Conservation (phyloP, 2,888 invertebrate genomes). For the Drosophila atripex region DNA sequence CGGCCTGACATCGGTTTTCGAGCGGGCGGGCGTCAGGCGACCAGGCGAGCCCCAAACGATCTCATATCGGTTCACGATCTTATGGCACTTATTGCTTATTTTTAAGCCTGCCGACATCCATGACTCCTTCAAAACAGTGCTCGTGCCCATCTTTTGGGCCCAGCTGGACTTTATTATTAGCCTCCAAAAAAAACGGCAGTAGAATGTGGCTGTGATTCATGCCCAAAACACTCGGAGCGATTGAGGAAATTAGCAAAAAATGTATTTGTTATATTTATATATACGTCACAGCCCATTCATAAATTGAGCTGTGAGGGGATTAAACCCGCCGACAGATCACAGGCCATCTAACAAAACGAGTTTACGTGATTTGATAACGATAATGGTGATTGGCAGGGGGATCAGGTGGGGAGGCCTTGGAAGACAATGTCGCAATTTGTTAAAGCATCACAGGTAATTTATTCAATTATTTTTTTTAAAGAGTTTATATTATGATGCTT, state of each 20-base stretch:
- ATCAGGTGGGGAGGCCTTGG: slow-evolving; percentile 19
- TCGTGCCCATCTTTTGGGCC: slow-evolving; percentile 32
- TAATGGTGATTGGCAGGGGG: neutral
- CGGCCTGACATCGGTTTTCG: neutral
- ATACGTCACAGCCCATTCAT: slow-evolving; percentile 56
- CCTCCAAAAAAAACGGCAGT: slow-evolving; percentile 13
- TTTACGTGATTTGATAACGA: slow-evolving; percentile 12
- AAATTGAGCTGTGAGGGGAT: slow-evolving; percentile 37
- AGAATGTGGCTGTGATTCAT: slow-evolving; percentile 35
- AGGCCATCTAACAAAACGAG: slow-evolving; percentile 29
- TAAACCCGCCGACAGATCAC: slow-evolving; percentile 22
- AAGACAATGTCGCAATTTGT: slow-evolving; percentile 18
- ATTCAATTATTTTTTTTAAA: neutral
- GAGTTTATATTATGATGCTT: neutral
- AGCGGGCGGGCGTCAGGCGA: neutral
- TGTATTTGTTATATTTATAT: slow-evolving; percentile 37
- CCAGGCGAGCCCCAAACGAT: slow-evolving; percentile 37
- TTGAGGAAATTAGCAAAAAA: slow-evolving; percentile 49
- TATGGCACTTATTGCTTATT: slow-evolving; percentile 43
- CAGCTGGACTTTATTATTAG: slow-evolving; percentile 40
- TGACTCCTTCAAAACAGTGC: slow-evolving; percentile 34
- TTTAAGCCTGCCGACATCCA: slow-evolving; percentile 42
- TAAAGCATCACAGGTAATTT: slow-evolving; percentile 19
- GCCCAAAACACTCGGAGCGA: slow-evolving; percentile 11
- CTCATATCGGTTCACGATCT: slow-evolving; percentile 32